Percentiles rank a stretch among this genome's conserved stretches.
phyloP scores from a whole-genome alignment of 2,797 vertebrate species.

The Etheostoma nigrum region DNA sequence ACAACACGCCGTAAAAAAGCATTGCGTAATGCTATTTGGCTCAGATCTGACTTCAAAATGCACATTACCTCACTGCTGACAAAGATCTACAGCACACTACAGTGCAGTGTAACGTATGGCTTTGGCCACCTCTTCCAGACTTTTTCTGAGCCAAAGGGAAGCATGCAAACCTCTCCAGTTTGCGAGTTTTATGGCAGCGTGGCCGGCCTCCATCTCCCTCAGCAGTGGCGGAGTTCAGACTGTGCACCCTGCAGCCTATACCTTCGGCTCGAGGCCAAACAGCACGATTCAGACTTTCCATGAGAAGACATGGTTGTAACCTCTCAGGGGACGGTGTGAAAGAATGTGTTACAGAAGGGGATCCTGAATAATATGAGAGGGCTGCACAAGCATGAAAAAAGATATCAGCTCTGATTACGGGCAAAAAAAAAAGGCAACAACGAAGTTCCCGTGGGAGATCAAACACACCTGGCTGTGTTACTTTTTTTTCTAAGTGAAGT shows the following conservation, averaged over 20 bases:
- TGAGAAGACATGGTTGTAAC: constrained; percentile 87
- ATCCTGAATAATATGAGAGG: constrained; percentile 39
- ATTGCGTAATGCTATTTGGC: constrained; percentile 45
- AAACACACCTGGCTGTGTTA: constrained; percentile 23
- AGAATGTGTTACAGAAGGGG: constrained; percentile 22
- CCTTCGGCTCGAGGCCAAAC: constrained; percentile 81
- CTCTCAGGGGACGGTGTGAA: constrained; percentile 63
- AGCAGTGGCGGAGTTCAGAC: constrained; percentile 67
- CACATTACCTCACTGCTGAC: constrained; percentile 69
- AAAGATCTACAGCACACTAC: constrained; percentile 51
- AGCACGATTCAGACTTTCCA: constrained; percentile 89
- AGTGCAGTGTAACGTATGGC: constrained; percentile 60
- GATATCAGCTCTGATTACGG: constrained; percentile 20
- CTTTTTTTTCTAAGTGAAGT: neutral
- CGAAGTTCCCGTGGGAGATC: neutral
- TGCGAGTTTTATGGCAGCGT: constrained; percentile 61
- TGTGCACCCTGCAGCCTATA: constrained; percentile 49
- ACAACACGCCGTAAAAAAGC: constrained; percentile 58
- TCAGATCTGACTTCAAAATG: neutral
- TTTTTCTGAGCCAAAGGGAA: constrained; percentile 53
- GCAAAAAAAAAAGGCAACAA: neutral
- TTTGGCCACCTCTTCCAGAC: constrained; percentile 40
- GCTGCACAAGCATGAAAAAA: constrained; percentile 38
- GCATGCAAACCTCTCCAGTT: constrained; percentile 57
- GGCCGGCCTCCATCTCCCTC: constrained; percentile 62